Conservation (phyloP, 2,888 invertebrate genomes). For the Melanchra persicariae region DNA sequence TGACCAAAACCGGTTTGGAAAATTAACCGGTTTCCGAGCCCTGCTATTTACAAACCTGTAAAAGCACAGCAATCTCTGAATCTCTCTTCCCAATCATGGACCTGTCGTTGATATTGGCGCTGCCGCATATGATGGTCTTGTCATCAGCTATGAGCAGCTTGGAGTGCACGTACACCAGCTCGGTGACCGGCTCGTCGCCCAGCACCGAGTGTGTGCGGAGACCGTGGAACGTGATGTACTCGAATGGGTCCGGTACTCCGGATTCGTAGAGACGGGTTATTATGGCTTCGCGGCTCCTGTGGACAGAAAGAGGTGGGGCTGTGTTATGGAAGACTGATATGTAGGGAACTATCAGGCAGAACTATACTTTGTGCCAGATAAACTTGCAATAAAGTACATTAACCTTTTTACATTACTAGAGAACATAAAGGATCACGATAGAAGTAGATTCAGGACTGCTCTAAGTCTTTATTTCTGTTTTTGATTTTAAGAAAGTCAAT, state of each 20-base stretch:
- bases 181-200: slow-evolving; percentile 96
- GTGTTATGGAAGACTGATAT: no score
- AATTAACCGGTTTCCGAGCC: no score
- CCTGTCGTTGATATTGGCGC: slow-evolving; percentile 99
- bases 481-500: no score
- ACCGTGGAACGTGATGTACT: slow-evolving; percentile 98
- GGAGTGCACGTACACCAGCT: slow-evolving; percentile 99
- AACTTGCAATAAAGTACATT: no score
- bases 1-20: no score
- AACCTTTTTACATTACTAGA: no score
- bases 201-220: slow-evolving; percentile 95
- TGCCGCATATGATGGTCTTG: slow-evolving; percentile 97
- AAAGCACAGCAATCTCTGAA: slow-evolving; percentile 97
- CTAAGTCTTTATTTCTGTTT: no score
- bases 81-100: slow-evolving; percentile 98
- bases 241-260: slow-evolving; percentile 94
- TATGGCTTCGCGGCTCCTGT: slow-evolving; percentile 96
- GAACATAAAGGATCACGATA: no score
- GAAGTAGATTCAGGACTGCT: no score
- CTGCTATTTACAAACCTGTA: slow-evolving; percentile 93
- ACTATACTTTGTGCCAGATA: no score
- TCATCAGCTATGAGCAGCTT: slow-evolving; percentile 99
- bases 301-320: not conserved
- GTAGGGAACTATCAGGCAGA: no score
- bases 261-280: slow-evolving; percentile 94